phyloP scores from a whole-genome alignment of 1,140 invertebrate species.

The Drosophila lacteicornis region DNA sequence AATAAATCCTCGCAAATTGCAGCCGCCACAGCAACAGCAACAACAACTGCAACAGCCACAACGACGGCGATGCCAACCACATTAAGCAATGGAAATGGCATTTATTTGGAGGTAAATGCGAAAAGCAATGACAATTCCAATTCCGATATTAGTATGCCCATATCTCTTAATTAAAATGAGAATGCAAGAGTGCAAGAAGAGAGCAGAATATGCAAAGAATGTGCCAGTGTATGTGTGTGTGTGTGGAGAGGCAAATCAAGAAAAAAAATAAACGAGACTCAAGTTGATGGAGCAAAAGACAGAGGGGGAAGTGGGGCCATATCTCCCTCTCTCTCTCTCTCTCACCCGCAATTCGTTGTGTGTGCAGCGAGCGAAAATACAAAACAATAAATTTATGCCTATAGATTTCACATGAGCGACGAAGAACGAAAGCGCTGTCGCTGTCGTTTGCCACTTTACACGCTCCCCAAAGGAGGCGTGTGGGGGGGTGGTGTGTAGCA shows the following conservation, averaged over 20 bases:
- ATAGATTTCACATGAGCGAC: slow-evolving; percentile 73
- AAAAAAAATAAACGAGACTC: slow-evolving; percentile 58
- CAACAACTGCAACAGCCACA: slow-evolving; percentile 36
- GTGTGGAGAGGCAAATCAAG: slow-evolving; percentile 27
- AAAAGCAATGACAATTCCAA: slow-evolving; percentile 66
- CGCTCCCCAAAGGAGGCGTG: slow-evolving; percentile 4
- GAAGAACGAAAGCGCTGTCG: slow-evolving; percentile 23
- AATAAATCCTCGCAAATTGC: slow-evolving; percentile 77
- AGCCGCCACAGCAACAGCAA: slow-evolving; percentile 39
- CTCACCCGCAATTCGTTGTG: slow-evolving; percentile 10
- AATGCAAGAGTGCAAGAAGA: slow-evolving; percentile 48
- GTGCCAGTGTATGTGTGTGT: slow-evolving; percentile 28
- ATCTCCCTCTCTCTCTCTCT: slow-evolving; percentile 6
- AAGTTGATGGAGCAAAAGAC: slow-evolving; percentile 24
- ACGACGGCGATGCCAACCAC: slow-evolving; percentile 44
- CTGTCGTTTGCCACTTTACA: slow-evolving; percentile 56
- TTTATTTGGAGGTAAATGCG: slow-evolving; percentile 72
- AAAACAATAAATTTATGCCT: slow-evolving; percentile 83
- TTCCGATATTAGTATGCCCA: slow-evolving; percentile 35
- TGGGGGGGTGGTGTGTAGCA: slow-evolving; percentile 19
- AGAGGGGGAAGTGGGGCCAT: slow-evolving; percentile 9
- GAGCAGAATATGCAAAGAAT: slow-evolving; percentile 74
- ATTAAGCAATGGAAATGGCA: slow-evolving; percentile 71
- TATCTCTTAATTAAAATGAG: slow-evolving; percentile 77
- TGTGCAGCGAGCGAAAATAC: slow-evolving; percentile 60